phyloP scores from a whole-genome alignment of 2,888 invertebrate species.

The Papilio gigon region DNA sequence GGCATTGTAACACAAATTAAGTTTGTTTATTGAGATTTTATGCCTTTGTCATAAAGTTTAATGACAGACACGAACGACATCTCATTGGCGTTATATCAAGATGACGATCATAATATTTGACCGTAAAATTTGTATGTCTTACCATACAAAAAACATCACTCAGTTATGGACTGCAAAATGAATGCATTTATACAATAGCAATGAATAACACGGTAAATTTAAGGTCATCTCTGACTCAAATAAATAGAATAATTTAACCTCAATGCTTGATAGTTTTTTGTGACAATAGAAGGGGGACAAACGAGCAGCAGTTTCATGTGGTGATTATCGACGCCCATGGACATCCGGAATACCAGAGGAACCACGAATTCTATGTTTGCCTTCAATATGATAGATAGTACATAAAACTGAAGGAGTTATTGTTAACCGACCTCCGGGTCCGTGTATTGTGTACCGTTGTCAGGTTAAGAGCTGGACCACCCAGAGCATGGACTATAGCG shows the following conservation, averaged over 20 bases:
- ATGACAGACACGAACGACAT: conserved; percentile 49
- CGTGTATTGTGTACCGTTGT: not conserved
- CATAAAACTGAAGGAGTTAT: not conserved
- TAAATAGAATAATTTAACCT: too few species aligned
- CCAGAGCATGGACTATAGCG: conserved; percentile 10
- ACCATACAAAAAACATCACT: not conserved
- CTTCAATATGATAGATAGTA: not conserved
- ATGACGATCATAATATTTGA: conserved; percentile 37
- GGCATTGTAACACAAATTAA: conserved; percentile 45
- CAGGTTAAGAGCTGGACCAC: conserved; percentile 39
- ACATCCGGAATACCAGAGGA: too few species aligned
- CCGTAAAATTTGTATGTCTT: conserved; percentile 1
- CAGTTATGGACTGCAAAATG: not conserved
- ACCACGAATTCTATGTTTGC: too few species aligned
- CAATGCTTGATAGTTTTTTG: too few species aligned
- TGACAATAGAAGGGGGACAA: too few species aligned
- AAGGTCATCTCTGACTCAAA: too few species aligned
- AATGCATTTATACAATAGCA: not conserved
- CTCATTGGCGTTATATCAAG: conserved; percentile 47
- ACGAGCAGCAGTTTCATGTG: too few species aligned
- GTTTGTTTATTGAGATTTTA: conserved; percentile 55
- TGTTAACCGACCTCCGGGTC: not conserved
- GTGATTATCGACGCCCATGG: too few species aligned
- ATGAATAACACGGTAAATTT: not conserved
- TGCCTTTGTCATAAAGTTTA: conserved; percentile 56